phyloP scores from a whole-genome alignment of 2,797 vertebrate species.

The Sebastes flavidus region DNA sequence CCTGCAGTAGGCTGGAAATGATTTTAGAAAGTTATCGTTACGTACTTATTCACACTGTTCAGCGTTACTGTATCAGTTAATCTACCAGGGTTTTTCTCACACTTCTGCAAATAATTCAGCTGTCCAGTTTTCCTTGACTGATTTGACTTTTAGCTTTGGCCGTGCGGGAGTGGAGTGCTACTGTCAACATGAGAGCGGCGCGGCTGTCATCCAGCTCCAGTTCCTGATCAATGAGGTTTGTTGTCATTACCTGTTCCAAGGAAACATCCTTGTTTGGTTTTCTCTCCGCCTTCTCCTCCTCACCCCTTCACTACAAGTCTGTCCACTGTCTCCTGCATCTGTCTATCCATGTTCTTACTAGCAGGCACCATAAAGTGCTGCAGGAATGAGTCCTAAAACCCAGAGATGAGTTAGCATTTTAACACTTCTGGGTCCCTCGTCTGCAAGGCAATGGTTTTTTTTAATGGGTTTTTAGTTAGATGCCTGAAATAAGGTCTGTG shows the following conservation, averaged over 20 bases:
- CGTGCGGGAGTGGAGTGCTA: conserved; percentile 96
- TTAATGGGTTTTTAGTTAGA: too few relatives aligned
- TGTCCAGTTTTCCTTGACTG: conserved; percentile 82
- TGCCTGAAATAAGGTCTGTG: too few relatives aligned
- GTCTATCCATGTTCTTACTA: background rate
- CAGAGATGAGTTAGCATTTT: too few relatives aligned
- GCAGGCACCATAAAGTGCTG: background rate
- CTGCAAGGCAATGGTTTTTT: too few relatives aligned
- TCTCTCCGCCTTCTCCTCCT: background rate
- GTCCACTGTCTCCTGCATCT: background rate
- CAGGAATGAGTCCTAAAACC: too few relatives aligned
- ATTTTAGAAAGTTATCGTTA: background rate
- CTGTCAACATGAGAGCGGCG: conserved; percentile 96
- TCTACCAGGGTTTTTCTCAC: background rate
- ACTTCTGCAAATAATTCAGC: background rate
- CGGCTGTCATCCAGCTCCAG: conserved; percentile 97
- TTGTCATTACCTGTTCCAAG: conserved; percentile 12
- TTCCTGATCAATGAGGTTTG: conserved; percentile 99
- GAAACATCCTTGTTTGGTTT: conserved; percentile 21
- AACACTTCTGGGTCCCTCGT: too few relatives aligned
- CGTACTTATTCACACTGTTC: background rate
- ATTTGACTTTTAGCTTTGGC: conserved; percentile 87
- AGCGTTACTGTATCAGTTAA: background rate
- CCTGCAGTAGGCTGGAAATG: background rate
- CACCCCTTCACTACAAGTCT: background rate